A percentile compares a stretch with the other conserved stretches of the same genome.
These are phyloP conservation scores for Paragorgia papillata DNA, from an alignment of 92 coral and sea anemone genomes.

Conservation along the genomic window DNA sequence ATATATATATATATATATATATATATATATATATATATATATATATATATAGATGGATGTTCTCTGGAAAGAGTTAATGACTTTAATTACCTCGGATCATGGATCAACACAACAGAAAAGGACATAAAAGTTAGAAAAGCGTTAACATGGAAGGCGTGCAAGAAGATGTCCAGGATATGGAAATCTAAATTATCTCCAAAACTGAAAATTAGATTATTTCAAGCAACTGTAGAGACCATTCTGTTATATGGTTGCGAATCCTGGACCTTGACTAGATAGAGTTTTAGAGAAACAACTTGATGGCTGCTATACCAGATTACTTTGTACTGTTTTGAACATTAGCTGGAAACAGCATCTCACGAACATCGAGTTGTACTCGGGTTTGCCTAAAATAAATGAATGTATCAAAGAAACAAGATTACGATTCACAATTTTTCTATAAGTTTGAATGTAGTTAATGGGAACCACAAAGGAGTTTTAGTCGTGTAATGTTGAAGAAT, in stretches of 20 bases:
- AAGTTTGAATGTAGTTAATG: too few relatives aligned
- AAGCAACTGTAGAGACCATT: constrained; percentile 56
- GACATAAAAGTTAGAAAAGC: constrained; percentile 36
- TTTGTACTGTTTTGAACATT: constrained; percentile 24
- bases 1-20: too few relatives aligned
- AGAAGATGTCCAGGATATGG: constrained; percentile 47
- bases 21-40: too few relatives aligned
- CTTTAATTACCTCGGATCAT: constrained; percentile 48
- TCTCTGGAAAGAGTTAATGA: constrained; percentile 40
- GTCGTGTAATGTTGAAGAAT: too few relatives aligned
- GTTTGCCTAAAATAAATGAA: too few relatives aligned
- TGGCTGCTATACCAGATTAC: constrained; percentile 40
- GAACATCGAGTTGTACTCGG: background rate
- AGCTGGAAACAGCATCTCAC: constrained; percentile 17
- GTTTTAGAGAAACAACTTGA: constrained; percentile 30
- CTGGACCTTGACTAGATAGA: constrained; percentile 25
- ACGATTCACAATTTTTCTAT: too few relatives aligned
- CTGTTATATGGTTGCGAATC: constrained; percentile 57
- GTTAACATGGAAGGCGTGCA: constrained; percentile 45
- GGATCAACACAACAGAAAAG: constrained; percentile 1
- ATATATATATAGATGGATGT: too few relatives aligned
- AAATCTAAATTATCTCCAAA: constrained; percentile 25
- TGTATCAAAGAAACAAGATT: too few relatives aligned
- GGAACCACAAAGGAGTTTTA: too few relatives aligned
- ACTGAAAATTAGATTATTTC: constrained; percentile 36